Evolutionary conservation across 2,888 invertebrate genomes (phyloP), one percentile per base, ranked within the genome.

Genomic region (Tenthredo notha): DNA sequence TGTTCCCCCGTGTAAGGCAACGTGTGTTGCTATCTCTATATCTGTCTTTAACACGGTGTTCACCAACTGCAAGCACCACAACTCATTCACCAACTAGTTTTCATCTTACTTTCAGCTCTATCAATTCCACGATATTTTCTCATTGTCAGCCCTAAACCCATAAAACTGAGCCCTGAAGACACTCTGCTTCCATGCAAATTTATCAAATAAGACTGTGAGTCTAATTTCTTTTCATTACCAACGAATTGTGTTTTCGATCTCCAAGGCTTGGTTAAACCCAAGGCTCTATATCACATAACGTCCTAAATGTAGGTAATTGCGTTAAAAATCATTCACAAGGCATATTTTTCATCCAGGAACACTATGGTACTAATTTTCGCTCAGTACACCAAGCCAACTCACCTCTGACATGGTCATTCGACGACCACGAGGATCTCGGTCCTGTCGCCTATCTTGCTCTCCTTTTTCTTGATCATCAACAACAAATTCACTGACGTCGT

Each of bases 11-110:
- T 90, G 90, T 90, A 93, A 90, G 85, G 94, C 94, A 88, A 94
- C 92, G 90, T 95, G 94, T 85, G 95, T 94, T 67, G 95, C 95
- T 85, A 94, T 94, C 89, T 94, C 94, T 94, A 97, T 94, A 94
- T 97, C 96, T 91, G 96, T 96, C 95, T 97, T 97, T 95, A 97
- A 94, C 89, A 96, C 96, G 92, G 96, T 95, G 93, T 96, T 96
- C 95, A 97, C 95, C 93, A 97, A 95, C 97, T 97, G 95, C 87
- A 93, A 92, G 85, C 87, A 88, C 85, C 78, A 88, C 85, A 86
- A 88, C 67, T 82, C 83, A 40, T 61, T 80, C 80, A 85, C 85
- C 87, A 85, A 87, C 87, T 87, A 87, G 74, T 74, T 43, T 43
- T 82, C 84, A 78, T 72, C 72, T 85, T 70, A 80, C n/a, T 47